Evolutionary conservation across 2,113 vertebrate species (phyloP).

Genomic region (Athene cunicularia): DNA sequence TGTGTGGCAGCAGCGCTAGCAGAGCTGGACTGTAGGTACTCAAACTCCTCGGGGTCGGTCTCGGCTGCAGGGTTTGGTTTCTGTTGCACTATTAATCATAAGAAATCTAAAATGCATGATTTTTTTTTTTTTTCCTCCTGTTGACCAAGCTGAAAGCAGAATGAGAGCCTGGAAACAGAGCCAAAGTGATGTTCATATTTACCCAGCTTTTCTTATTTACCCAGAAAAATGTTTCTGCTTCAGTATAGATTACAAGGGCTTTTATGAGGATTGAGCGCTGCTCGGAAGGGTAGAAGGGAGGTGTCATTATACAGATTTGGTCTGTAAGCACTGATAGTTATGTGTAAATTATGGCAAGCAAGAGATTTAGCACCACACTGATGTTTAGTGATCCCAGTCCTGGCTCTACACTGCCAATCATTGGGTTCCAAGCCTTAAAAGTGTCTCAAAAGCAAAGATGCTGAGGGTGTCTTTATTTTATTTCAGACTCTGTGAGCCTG

Average conservation of each 20-base stretch:
- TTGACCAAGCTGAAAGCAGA: not conserved
- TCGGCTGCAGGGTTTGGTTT: not conserved
- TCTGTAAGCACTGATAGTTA: not conserved
- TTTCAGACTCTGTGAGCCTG: not conserved
- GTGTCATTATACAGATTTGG: not conserved
- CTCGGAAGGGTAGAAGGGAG: not conserved
- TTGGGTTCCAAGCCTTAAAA: not conserved
- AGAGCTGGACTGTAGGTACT: not conserved
- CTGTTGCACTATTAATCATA: rapidly evolving
- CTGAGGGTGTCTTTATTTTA: not conserved
- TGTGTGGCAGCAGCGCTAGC: rapidly evolving
- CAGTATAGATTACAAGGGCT: not conserved
- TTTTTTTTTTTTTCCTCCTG: not conserved
- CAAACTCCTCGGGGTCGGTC: rapidly evolving
- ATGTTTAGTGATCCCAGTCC: not conserved
- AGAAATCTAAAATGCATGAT: not conserved
- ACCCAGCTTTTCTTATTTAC: not conserved
- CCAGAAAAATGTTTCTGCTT: not conserved
- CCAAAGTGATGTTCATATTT: not conserved
- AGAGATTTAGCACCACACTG: not conserved
- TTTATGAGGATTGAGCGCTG: rapidly evolving
- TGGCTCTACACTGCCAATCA: not conserved
- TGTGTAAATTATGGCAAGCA: rapidly evolving
- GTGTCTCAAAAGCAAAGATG: not conserved
- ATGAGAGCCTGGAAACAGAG: not conserved